phyloP scores from a whole-genome alignment of 1,140 invertebrate species.

The Drosophila watanabei region DNA sequence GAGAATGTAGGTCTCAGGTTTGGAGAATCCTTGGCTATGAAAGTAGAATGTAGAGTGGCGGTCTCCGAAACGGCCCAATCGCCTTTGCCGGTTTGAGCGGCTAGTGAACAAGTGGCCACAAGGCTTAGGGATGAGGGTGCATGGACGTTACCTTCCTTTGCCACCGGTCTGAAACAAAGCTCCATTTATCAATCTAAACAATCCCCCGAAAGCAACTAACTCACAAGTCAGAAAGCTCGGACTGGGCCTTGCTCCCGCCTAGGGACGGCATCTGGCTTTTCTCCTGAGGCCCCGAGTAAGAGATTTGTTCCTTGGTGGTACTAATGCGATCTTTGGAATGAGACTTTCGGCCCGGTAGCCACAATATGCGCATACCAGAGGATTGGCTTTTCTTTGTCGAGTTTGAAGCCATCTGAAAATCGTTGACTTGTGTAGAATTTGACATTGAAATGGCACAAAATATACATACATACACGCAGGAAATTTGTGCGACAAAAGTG shows the following conservation, averaged over 20 bases:
- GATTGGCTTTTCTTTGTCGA: constrained; percentile 70
- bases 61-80: constrained; percentile 47
- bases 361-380: constrained; percentile 75
- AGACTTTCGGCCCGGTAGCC: constrained; percentile 76
- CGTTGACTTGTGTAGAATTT: constrained; percentile 30
- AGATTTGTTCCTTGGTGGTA: constrained; percentile 67
- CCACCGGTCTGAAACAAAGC: constrained; percentile 42
- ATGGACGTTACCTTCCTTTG: constrained; percentile 9
- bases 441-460: constrained; percentile 20
- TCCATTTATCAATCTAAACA: no score
- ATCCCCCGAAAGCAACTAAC: constrained; percentile 19
- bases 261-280: constrained; percentile 76
- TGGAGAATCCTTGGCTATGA: constrained; percentile 40
- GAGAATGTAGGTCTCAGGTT: constrained; percentile 48
- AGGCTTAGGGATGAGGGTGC: constrained; percentile 55
- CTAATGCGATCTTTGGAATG: constrained; percentile 71
- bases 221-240: constrained; percentile 73
- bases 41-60: constrained; percentile 43
- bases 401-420: constrained; percentile 72
- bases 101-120: constrained; percentile 48
- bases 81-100: no score
- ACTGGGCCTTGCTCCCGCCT: constrained; percentile 72
- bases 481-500: not conserved
- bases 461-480: not conserved
- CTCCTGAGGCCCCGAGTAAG: constrained; percentile 66